Conservation (phyloP, 2,888 invertebrate species). For the Volucella bombylans region DNA sequence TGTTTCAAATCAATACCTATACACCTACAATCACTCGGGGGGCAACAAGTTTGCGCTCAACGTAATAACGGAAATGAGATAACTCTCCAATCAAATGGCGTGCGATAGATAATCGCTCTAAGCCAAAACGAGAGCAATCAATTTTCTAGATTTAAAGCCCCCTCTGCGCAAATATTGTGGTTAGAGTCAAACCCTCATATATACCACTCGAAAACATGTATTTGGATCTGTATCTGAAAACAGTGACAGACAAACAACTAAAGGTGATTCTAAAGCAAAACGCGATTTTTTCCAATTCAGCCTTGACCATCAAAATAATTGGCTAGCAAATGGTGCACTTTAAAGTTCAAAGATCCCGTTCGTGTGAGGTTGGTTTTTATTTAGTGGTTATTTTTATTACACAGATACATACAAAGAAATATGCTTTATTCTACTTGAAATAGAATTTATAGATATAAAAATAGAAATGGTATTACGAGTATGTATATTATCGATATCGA, state of each 20-base stretch:
- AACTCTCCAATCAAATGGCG: slow-evolving; percentile 8
- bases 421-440: slow-evolving; percentile 1
- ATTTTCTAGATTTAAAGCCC: slow-evolving; percentile 13
- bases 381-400: no score
- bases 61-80: slow-evolving; percentile 1
- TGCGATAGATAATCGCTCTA: slow-evolving; percentile 14
- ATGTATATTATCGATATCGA: neutral
- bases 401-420: neutral
- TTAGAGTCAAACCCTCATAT: no score
- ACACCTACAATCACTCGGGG: no score
- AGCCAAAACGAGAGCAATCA: slow-evolving; percentile 5
- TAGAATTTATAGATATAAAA: slow-evolving; percentile 5
- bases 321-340: slow-evolving; percentile 38
- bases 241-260: slow-evolving; percentile 4
- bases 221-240: slow-evolving; percentile 1
- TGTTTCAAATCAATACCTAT: no score
- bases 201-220: neutral
- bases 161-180: neutral
- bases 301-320: slow-evolving; percentile 54
- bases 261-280: slow-evolving; percentile 17
- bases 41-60: neutral
- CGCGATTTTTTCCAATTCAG: slow-evolving; percentile 3
- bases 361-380: neutral
- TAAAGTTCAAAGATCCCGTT: slow-evolving; percentile 56
- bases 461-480: neutral